Evolutionary conservation across 2,888 invertebrate genomes (phyloP), one percentile per base, ranked within the genome.

Genomic region (Drosophila fungiperda): DNA sequence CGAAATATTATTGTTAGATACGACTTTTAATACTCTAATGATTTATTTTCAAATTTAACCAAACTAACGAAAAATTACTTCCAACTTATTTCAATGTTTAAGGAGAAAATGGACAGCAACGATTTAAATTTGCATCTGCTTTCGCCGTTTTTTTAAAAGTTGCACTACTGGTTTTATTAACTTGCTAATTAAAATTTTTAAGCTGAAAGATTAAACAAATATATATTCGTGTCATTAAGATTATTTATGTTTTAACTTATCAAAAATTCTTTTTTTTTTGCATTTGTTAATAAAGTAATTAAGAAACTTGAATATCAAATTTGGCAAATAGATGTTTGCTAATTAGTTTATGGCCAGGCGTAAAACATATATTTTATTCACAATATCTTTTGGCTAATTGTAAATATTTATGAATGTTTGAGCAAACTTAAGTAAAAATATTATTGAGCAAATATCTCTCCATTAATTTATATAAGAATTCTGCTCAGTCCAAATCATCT

Each of bases 211-310:
- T 8, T 23, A 8, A 0, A 15, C 23, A 45, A 1, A 23, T 23
- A 23, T 23, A 23, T 4, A 4, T 4, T 0, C 15, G 1, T 15
- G 0, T 2, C 7, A 0, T 15, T 23, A 15, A 23, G 20, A 15
- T 23, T 8, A 23, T 8, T 15, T 23, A 12, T 1, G 23, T 4
- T 15, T 12, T 45, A 20, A 45, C 23, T 15, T 45, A 45, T 4
- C 20, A 23, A 26, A 3, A 26, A 26, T 26, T n/a, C n/a, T 26
- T 23, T 23, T 23, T 23, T 15, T 23, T 15, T 45, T 15, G 23
- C 23, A 45, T 23, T 23, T 23, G 2, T 4, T 45, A 45, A 45
- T 45, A 4, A 23, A 23, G 23, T 45, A 23, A 45, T 45, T 23
- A 23, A 15, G 45, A 45, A 15, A 4, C 15, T 8, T 45, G 45